These are phyloP conservation scores for Thymelicus sylvestris DNA, from an alignment of 2,888 invertebrate genomes.

Conservation along the genomic window DNA sequence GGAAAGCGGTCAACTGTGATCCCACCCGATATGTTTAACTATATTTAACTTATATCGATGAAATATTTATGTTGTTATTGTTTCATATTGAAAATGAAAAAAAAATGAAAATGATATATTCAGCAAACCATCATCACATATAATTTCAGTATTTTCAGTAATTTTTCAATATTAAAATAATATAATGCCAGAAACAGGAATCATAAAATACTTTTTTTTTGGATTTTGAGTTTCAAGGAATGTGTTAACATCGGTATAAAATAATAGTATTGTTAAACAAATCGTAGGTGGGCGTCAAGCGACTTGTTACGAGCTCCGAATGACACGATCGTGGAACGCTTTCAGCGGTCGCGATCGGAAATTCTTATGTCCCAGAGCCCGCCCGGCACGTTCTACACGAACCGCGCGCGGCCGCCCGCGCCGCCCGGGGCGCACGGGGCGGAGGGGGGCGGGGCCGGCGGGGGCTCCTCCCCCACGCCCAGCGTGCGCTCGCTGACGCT, in stretches of 20 bases:
- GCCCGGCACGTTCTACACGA: constrained; percentile 56
- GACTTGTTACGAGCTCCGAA: not conserved
- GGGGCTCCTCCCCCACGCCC: constrained; percentile 58
- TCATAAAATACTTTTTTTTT: too few relatives aligned
- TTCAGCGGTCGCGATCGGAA: constrained; percentile 78
- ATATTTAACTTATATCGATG: not conserved
- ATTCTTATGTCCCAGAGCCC: constrained; percentile 74
- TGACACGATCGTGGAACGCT: constrained; percentile 46
- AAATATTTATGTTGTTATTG: too few relatives aligned
- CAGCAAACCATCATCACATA: too few relatives aligned
- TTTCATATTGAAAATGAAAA: too few relatives aligned
- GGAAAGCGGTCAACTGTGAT: not conserved
- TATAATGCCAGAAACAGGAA: too few relatives aligned
- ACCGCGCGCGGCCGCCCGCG: constrained; percentile 42
- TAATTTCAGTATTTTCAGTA: too few relatives aligned
- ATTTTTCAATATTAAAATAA: too few relatives aligned
- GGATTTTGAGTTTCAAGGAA: too few relatives aligned
- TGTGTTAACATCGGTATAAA: not conserved
- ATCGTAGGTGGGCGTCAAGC: not conserved
- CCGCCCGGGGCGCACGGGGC: too few relatives aligned
- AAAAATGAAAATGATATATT: too few relatives aligned
- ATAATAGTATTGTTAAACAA: not conserved
- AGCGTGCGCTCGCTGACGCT: constrained; percentile 59
- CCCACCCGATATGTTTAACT: not conserved
- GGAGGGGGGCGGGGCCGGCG: constrained; percentile 28